Conservation (phyloP, 2,888 invertebrate genomes). For the Rhagonycha lutea region DNA sequence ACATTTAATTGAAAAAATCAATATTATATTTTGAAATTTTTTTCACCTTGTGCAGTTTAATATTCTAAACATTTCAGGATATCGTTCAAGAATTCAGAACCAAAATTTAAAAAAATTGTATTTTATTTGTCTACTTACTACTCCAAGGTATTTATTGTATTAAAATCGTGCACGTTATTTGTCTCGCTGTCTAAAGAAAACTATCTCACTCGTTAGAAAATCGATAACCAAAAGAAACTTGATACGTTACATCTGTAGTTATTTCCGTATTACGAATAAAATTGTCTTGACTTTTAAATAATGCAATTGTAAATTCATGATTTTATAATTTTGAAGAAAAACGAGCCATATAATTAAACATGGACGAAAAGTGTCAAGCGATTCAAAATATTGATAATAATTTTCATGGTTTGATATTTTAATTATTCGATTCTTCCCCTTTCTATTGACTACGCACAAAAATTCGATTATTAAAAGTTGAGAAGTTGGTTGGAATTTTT, state of each 20-base stretch:
- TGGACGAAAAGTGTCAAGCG: neutral
- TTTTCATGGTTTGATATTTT: neutral
- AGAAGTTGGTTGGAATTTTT: neutral
- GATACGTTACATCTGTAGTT: neutral
- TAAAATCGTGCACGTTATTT: neutral
- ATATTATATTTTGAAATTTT: neutral
- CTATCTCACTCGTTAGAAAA: neutral
- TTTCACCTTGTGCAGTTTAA: neutral
- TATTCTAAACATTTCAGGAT: neutral
- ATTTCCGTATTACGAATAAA: neutral
- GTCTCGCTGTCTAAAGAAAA: neutral
- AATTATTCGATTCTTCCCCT: neutral
- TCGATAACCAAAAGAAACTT: neutral
- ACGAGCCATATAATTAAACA: neutral
- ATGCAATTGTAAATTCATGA: neutral
- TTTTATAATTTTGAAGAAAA: neutral
- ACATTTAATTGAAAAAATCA: neutral
- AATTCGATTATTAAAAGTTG: neutral
- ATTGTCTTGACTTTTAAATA: neutral
- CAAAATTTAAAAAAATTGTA: neutral
- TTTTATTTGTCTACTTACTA: neutral
- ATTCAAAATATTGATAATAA: neutral
- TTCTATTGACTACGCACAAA: neutral
- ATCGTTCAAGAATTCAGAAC: neutral
- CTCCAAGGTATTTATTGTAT: neutral